Base-by-base conservation (phyloP, 2,888 invertebrate species). In the Limnephilus marmoratus region DNA sequence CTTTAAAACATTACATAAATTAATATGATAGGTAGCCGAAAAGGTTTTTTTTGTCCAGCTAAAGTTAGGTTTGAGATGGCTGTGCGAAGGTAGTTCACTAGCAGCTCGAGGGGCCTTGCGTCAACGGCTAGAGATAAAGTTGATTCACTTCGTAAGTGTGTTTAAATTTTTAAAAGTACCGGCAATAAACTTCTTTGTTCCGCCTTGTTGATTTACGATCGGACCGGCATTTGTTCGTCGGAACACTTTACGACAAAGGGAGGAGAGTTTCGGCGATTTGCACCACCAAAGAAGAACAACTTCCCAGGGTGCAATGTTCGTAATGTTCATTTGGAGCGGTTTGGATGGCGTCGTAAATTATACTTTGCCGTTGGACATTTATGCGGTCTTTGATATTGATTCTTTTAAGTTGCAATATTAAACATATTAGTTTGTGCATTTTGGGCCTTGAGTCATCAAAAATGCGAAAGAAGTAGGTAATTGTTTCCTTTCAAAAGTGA, bases 111-210 rank as follows among this genome's bases (percentile, higher is more conserved):
- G 29, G 37, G 41, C 86, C 49, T 86, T 29, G 86, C 45, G 86
- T 49, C 37, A 86, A 45, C 86, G 13, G 41, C 45, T 86, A 45
- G 29, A 86, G 86, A 86, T 86, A 86, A 86, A 86, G 45, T 45
- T n/a, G 45, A 86, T 45, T 29, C 45, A 86, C 45, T 45, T 24
- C 45, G 86, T 86, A 45, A 86, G 86, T 86, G 45, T n/a, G 86
- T 86, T 86, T 86, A 86, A 86, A 45, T 29, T 49, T 45, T 41
- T 86, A 41, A 86, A 41, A 86, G 86, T 45, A 86, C 41, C 41
- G 29, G 86, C 45, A 24, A 49, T 86, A 86, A 86, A 41, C 49
- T 86, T 86, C 86, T 86, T 86, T 86, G 86, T 86, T 86, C 41
- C 86, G 45, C 41, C 45, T 45, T 15, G 49, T 37, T 86, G 41